A percentile compares a stretch with the other conserved stretches of the same genome.
phyloP scores from a whole-genome alignment of 2,888 invertebrate species.

The Diogma glabrata region DNA sequence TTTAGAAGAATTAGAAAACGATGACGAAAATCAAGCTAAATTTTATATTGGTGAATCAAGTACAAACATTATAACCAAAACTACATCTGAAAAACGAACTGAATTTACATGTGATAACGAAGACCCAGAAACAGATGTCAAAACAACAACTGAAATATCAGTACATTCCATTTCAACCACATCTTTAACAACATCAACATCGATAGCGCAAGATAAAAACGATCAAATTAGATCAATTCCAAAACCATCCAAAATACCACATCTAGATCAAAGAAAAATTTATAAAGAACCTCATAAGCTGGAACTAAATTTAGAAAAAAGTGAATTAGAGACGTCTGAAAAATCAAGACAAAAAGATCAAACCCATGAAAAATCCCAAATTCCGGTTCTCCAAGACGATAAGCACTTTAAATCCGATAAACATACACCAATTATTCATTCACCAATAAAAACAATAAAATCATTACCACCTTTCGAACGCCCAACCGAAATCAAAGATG shows the following conservation, averaged over 20 bases:
- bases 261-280: slow-evolving; percentile 11
- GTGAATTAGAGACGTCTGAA: slow-evolving; percentile 33
- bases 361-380: slow-evolving; percentile 10
- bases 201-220: slow-evolving; percentile 8
- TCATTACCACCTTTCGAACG: slow-evolving; percentile 31
- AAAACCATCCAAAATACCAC: slow-evolving; percentile 1
- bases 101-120: slow-evolving; percentile 19
- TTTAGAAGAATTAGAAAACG: not conserved
- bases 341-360: slow-evolving; percentile 16
- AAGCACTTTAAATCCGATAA: not conserved
- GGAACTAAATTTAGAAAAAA: slow-evolving; percentile 30
- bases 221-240: not conserved
- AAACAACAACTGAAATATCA: not conserved
- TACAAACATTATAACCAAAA: slow-evolving; percentile 33
- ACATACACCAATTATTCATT: slow-evolving; percentile 36
- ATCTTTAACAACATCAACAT: slow-evolving; percentile 5
- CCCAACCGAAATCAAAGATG: slow-evolving; percentile 34
- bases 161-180: not conserved
- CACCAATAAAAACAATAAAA: slow-evolving; percentile 36
- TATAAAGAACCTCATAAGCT: slow-evolving; percentile 22
- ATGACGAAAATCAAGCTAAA: not conserved
- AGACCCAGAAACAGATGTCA: slow-evolving; percentile 6
- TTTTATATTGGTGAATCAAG: slow-evolving; percentile 37
- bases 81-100: slow-evolving; percentile 21
- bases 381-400: not conserved